phyloP scores from a whole-genome alignment of 2,113 vertebrate species.

The Xenopus laevis region DNA sequence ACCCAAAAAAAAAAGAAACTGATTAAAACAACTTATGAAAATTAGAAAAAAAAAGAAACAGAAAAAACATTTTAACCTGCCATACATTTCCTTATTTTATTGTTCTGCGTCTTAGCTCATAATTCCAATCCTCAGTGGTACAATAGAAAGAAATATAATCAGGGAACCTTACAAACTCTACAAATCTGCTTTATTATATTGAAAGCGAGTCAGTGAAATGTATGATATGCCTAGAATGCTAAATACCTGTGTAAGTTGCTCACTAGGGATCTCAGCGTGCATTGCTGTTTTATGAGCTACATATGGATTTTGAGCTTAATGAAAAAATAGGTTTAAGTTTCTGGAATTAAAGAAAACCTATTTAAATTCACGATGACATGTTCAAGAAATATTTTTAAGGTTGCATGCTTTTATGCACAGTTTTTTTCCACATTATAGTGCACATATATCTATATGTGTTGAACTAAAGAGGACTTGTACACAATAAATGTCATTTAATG shows the following conservation, averaged over 20 bases:
- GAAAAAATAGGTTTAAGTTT: constrained; percentile 1
- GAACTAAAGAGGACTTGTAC: too few relatives aligned
- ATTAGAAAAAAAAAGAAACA: not conserved
- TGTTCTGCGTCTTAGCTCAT: not conserved
- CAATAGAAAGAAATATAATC: constrained; percentile 5
- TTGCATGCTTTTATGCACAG: not conserved
- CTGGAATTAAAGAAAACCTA: not conserved
- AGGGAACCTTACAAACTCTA: constrained; percentile 1
- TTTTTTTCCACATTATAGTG: not conserved
- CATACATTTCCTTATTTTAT: constrained; percentile 3
- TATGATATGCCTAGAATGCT: not conserved
- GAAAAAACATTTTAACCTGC: constrained; percentile 1
- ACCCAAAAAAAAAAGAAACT: not conserved
- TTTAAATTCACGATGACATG: not conserved
- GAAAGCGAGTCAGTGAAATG: not conserved
- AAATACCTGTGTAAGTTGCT: constrained; percentile 10
- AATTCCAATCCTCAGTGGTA: constrained; percentile 1
- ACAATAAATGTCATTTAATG: too few relatives aligned
- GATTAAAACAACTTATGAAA: not conserved
- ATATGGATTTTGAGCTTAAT: constrained; percentile 10
- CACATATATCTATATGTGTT: not conserved
- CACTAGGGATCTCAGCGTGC: constrained; percentile 1
- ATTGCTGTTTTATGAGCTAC: constrained; percentile 7
- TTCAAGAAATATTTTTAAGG: not conserved
- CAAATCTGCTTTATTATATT: not conserved